phyloP scores from a whole-genome alignment of 2,888 invertebrate genomes.

The Sacculina carcini region DNA sequence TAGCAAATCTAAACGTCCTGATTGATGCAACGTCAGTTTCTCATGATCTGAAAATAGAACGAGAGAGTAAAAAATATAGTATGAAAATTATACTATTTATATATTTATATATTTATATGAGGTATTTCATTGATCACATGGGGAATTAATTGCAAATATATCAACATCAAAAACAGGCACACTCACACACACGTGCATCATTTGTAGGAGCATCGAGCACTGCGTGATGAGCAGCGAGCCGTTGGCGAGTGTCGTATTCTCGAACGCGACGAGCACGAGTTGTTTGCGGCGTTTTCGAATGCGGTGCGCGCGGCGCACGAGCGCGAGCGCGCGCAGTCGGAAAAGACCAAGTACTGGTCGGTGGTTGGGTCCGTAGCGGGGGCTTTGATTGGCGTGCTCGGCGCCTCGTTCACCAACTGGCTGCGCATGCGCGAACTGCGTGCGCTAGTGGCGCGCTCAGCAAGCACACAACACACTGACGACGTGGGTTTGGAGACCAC shows the following conservation, averaged over 20 bases:
- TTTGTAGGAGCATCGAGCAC: not conserved
- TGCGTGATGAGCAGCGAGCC: conserved; percentile 18
- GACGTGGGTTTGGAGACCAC: too few species aligned
- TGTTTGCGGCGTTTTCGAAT: conserved; percentile 41
- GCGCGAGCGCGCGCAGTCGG: conserved; percentile 42
- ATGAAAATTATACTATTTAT: not conserved
- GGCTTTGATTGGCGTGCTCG: conserved; percentile 30
- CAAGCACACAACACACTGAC: too few species aligned
- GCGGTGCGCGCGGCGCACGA: conserved; percentile 57
- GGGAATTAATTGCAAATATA: not conserved
- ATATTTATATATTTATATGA: not conserved
- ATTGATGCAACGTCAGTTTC: too few species aligned
- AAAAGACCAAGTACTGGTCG: conserved; percentile 38
- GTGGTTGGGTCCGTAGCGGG: conserved; percentile 43
- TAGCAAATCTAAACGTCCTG: too few species aligned
- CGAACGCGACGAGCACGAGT: conserved; percentile 45
- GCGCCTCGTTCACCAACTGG: conserved; percentile 36
- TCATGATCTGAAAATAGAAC: too few species aligned
- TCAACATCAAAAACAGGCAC: not conserved
- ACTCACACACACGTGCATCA: not conserved
- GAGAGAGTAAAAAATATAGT: not conserved
- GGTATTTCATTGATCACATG: not conserved
- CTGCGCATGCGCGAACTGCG: conserved; percentile 35
- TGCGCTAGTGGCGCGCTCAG: too few species aligned
- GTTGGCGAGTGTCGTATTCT: conserved; percentile 32